Conservation (phyloP, 2,797 vertebrate species). For the Protonibea diacanthus region DNA sequence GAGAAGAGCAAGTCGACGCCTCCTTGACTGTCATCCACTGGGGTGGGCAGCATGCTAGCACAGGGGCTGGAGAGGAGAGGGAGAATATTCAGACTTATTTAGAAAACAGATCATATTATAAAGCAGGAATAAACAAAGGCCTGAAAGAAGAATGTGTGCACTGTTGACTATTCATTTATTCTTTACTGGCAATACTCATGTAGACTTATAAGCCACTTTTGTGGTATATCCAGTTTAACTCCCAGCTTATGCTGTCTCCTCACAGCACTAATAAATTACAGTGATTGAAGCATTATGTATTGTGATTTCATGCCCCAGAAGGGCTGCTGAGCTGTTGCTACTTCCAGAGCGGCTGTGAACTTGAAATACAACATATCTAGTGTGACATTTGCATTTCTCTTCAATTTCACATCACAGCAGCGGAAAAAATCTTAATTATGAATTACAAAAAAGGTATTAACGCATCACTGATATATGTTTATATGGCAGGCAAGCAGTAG, state of each 20-base stretch:
- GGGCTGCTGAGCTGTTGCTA: background rate
- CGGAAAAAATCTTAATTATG: too few relatives aligned
- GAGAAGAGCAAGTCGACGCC: conserved; percentile 94
- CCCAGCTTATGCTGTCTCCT: background rate
- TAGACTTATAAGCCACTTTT: background rate
- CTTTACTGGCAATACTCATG: background rate
- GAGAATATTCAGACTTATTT: background rate
- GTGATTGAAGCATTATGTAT: background rate
- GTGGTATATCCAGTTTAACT: background rate
- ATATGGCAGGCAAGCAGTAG: too few relatives aligned
- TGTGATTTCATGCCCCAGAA: background rate
- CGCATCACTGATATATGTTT: too few relatives aligned
- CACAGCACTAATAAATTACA: background rate
- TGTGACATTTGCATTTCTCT: background rate
- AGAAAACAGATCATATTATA: background rate
- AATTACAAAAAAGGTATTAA: too few relatives aligned
- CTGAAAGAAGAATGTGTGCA: too few relatives aligned
- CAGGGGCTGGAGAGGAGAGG: conserved; percentile 85
- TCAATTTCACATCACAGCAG: too few relatives aligned
- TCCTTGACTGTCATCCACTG: conserved; percentile 87
- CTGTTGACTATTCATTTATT: background rate
- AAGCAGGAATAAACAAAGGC: too few relatives aligned
- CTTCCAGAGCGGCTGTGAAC: background rate
- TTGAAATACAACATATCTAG: background rate
- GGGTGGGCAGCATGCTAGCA: conserved; percentile 93